Conservation (phyloP, 2,888 invertebrate species). For the Opisthograptis luteolata region DNA sequence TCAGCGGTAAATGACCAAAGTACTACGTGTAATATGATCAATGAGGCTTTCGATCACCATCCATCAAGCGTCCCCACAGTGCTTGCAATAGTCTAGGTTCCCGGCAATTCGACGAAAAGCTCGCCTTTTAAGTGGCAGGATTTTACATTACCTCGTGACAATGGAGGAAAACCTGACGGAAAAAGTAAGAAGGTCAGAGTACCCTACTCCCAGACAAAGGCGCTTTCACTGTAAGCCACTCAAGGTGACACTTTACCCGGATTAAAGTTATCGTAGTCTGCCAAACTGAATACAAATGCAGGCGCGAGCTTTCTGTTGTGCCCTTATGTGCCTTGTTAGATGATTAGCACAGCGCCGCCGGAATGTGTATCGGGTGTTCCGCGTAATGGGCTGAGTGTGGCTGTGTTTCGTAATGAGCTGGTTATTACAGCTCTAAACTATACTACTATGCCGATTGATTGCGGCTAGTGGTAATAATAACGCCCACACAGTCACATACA, state of each 20-base stretch:
- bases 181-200: conserved; percentile 76
- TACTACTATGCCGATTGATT: neutral
- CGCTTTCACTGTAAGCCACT: conserved; percentile 79
- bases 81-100: conserved; percentile 59
- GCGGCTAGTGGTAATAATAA: too few species aligned
- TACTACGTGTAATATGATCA: conserved; percentile 72
- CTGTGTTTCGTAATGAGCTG: conserved; percentile 9
- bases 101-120: conserved; percentile 59
- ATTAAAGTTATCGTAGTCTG: conserved; percentile 82
- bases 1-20: conserved; percentile 69
- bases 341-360: conserved; percentile 48
- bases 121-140: conserved; percentile 64
- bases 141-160: conserved; percentile 73
- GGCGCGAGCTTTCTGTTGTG: conserved; percentile 51
- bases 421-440: neutral
- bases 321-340: conserved; percentile 55
- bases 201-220: conserved; percentile 77
- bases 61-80: conserved; percentile 64
- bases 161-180: conserved; percentile 71
- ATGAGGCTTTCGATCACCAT: conserved; percentile 76
- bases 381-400: conserved; percentile 7
- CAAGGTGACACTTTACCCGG: conserved; percentile 82
- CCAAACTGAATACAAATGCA: conserved; percentile 83
- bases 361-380: conserved; percentile 24
- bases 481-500: too few species aligned